Percentiles rank a stretch among this genome's conserved stretches.
phyloP scores from a whole-genome alignment of 2,113 vertebrate genomes.

The human region DNA sequence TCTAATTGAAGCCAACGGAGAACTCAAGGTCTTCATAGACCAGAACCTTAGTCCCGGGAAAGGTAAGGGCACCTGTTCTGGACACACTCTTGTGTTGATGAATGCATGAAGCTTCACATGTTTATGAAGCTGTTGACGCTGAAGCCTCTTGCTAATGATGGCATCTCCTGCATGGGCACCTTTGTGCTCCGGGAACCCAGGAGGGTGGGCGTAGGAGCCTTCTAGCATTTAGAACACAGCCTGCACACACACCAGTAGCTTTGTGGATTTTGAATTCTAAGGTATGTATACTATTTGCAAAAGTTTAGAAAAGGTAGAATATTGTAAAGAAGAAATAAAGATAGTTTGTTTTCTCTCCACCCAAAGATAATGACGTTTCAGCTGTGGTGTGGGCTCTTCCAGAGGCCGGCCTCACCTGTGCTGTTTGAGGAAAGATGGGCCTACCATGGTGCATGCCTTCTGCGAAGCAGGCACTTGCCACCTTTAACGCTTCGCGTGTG shows the following conservation, averaged over 20 bases:
- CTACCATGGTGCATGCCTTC: background rate
- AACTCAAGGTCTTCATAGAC: conserved; percentile 99
- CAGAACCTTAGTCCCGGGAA: conserved; percentile 98
- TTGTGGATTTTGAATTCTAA: background rate
- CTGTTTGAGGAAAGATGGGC: background rate
- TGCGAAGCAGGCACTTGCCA: background rate
- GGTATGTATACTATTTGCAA: background rate
- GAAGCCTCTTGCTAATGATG: background rate
- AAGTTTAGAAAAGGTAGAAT: background rate
- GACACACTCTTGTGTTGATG: background rate
- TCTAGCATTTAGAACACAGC: background rate
- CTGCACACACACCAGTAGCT: background rate
- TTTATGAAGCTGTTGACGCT: background rate
- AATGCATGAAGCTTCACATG: background rate
- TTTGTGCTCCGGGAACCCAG: background rate
- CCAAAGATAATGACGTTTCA: too few species aligned
- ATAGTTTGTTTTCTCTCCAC: background rate
- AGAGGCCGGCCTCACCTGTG: background rate
- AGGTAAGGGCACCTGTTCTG: conserved; percentile 86
- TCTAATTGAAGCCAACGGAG: conserved; percentile 99
- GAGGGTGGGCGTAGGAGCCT: background rate
- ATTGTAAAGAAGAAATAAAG: background rate
- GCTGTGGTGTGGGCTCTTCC: background rate
- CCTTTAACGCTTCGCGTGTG: background rate
- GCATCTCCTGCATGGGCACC: background rate